Conservation (phyloP, 2,888 invertebrate genomes). For the Linnaemya tessellans region DNA sequence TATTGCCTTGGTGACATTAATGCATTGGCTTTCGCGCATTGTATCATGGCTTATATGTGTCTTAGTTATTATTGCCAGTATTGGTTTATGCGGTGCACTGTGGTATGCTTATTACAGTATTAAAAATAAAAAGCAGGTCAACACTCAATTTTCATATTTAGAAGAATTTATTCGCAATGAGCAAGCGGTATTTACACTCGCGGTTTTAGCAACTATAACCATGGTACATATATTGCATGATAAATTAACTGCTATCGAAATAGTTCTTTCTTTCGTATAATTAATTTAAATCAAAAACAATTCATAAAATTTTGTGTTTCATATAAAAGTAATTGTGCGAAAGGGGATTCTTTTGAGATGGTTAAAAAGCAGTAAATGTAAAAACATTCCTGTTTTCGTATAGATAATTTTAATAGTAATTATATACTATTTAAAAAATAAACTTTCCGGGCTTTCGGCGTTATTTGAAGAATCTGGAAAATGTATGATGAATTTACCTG, state of each 20-base stretch:
- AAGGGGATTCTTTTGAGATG: too few species aligned
- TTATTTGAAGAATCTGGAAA: constrained; percentile 95
- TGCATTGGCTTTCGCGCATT: constrained; percentile 92
- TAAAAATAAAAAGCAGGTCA: constrained; percentile 83
- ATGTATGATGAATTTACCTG: constrained; percentile 93
- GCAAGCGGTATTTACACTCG: constrained; percentile 91
- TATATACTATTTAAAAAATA: constrained; percentile 90
- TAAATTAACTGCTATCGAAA: too few species aligned
- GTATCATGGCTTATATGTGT: constrained; percentile 95
- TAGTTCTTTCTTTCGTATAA: too few species aligned
- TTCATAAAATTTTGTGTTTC: too few species aligned
- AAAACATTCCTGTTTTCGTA: constrained; percentile 75
- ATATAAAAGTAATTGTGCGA: too few species aligned
- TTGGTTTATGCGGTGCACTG: constrained; percentile 90
- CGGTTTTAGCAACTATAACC: constrained; percentile 93
- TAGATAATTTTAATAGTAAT: constrained; percentile 89
- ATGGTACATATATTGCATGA: constrained; percentile 85
- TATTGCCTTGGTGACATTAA: constrained; percentile 90
- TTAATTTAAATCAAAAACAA: too few species aligned
- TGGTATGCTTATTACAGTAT: constrained; percentile 96
- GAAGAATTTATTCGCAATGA: constrained; percentile 94
- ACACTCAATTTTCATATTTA: constrained; percentile 83
- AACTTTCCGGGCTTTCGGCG: constrained; percentile 91
- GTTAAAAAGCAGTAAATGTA: too few species aligned
- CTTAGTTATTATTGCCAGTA: constrained; percentile 89